Evolutionary conservation across 2,888 invertebrate genomes (phyloP), one percentile per base, ranked within the genome.

Genomic region (Apodemia hepburni): DNA sequence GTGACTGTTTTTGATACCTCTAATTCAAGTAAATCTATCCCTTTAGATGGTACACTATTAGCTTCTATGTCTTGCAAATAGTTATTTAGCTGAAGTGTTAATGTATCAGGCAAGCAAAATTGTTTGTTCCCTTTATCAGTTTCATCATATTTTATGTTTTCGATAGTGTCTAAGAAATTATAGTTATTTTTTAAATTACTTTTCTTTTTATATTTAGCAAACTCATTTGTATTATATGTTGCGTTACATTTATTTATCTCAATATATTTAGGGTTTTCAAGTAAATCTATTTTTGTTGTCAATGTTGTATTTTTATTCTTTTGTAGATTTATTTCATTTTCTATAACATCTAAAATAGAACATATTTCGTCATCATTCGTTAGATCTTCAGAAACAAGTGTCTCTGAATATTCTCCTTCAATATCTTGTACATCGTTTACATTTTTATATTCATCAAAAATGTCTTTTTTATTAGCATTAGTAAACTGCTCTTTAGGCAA

Each of bases 271-370:
- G 18, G 58, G 11, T 4, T 33, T 63, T 61, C 54, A 17, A n/a
- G 38, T n/a, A 57, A 58, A 49, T 64, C 65, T 54, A 0, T 63
- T 47, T 61, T 49, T 29, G 42, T 11, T 42, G 11, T 58, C 51
- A 58, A 35, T 51, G 60, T 62, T 51, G 61, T 61, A 61, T 60
- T 60, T 57, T 8, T 62, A 61, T 63, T 33, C 35, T 54, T 61
- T 62, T 61, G 22, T 54, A 59, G 45, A 61, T 58, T 63, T 7
- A 87, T 87, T 80, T 89, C 87, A 64, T 69, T 77, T 76, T 90
- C 88, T 59, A 89, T 89, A 65, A 83, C 74, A 59, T 72, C 77
- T 45, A 90, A 70, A 66, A 89, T 80, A 47, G 67, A 75, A 61
- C 82, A 71, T 65, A 88, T 78, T 65, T 75, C 72, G 61, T 80